phyloP scores from a whole-genome alignment of 64 coral and sea anemone genomes.

The Exaiptasia diaphana region DNA sequence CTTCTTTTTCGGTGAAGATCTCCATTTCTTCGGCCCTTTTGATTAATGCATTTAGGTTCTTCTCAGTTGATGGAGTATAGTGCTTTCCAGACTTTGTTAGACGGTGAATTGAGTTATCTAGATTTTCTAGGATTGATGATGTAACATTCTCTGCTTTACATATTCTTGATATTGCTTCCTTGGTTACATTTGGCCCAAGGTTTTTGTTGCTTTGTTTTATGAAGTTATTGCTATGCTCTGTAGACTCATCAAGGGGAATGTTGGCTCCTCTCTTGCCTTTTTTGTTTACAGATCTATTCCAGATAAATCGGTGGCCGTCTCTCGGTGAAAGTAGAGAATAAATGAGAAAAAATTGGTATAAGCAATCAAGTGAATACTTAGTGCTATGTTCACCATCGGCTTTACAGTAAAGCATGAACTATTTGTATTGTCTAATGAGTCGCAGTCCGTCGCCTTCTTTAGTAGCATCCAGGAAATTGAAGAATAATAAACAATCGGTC shows the following conservation, averaged over 20 bases:
- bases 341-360: conserved; percentile 63
- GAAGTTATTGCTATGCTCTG: conserved; percentile 65
- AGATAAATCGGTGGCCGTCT: conserved; percentile 35
- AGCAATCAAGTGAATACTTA: conserved; percentile 65
- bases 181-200: conserved; percentile 50
- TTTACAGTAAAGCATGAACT: conserved; percentile 64
- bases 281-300: conserved; percentile 65
- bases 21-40: conserved; percentile 19
- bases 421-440: conserved; percentile 59
- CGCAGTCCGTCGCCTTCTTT: conserved; percentile 54
- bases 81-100: conserved; percentile 36
- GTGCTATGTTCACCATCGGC: conserved; percentile 52
- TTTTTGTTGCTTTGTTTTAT: conserved; percentile 54
- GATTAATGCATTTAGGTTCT: conserved; percentile 35
- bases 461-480: conserved; percentile 46
- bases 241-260: conserved; percentile 54
- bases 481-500: conserved; percentile 53
- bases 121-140: conserved; percentile 33
- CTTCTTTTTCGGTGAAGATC: conserved; percentile 6
- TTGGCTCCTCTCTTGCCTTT: conserved; percentile 38
- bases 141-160: conserved; percentile 31
- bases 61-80: conserved; percentile 1
- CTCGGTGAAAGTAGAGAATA: conserved; percentile 51
- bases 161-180: conserved; percentile 42
- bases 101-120: conserved; percentile 14